These are phyloP conservation scores for Oreochromis grahami DNA, from an alignment of 2,797 vertebrate species.

Conservation along the genomic window DNA sequence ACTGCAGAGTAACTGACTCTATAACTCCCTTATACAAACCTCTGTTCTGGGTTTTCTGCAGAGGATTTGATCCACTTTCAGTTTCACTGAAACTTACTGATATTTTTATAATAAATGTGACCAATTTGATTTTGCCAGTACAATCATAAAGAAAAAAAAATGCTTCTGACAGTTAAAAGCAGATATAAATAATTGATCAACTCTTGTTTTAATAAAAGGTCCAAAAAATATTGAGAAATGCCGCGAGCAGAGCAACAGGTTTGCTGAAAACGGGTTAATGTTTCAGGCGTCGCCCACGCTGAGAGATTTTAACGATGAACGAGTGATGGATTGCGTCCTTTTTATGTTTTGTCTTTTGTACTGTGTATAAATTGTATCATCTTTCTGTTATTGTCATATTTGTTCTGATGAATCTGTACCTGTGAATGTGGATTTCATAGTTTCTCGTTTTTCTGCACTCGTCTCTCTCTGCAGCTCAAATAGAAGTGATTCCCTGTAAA, in stretches of 20 bases:
- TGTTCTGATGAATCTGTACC: not conserved
- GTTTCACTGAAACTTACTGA: not conserved
- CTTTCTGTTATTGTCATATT: not conserved
- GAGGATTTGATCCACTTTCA: not conserved
- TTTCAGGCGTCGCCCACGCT: not conserved
- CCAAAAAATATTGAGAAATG: accelerated
- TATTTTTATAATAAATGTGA: not conserved
- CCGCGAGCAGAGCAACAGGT: accelerated
- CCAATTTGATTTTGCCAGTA: not conserved
- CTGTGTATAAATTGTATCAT: not conserved
- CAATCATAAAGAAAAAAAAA: not conserved
- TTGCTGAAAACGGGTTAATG: not conserved
- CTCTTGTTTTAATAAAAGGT: not conserved
- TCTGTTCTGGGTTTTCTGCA: not conserved
- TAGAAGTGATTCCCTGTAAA: constrained; percentile 93
- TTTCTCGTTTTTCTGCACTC: not conserved
- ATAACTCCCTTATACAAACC: not conserved
- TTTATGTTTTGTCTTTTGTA: not conserved
- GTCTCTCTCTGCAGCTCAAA: constrained; percentile 81
- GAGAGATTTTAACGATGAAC: not conserved
- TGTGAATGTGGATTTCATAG: not conserved
- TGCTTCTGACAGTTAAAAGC: accelerated
- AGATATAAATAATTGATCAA: not conserved
- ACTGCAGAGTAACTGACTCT: not conserved
- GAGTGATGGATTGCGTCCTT: not conserved